These are phyloP conservation scores for Toxostoma redivivum DNA, from an alignment of 2,113 vertebrate species.

Conservation along the genomic window DNA sequence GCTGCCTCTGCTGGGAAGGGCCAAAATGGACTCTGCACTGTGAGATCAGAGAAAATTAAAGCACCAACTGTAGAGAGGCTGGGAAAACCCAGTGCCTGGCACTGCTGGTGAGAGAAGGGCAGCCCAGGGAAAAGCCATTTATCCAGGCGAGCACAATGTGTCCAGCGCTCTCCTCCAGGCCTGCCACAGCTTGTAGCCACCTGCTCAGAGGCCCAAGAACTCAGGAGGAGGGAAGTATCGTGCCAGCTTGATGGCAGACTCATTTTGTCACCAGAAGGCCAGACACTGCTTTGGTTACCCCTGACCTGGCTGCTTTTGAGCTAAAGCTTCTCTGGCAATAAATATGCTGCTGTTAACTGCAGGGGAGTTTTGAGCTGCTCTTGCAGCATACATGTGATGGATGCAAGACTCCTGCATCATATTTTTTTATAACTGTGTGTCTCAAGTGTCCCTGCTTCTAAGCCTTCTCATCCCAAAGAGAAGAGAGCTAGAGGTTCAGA, in stretches of 20 bases:
- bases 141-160: fast-evolving
- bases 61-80: neutral
- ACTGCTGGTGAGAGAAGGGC: neutral
- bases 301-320: neutral
- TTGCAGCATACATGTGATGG: neutral
- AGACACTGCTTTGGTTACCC: neutral
- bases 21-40: neutral
- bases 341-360: neutral
- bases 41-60: conserved; percentile 1
- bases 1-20: neutral
- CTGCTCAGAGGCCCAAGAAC: neutral
- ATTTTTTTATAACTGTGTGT: neutral
- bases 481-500: neutral
- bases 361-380: neutral
- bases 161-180: neutral
- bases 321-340: neutral
- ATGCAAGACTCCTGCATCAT: neutral
- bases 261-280: neutral
- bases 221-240: neutral
- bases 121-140: neutral
- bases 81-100: neutral
- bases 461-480: neutral
- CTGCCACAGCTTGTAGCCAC: neutral
- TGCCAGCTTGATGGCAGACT: neutral
- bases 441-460: neutral